Base-by-base conservation (phyloP, 2,797 vertebrate species). In the Amniataba percoides region DNA sequence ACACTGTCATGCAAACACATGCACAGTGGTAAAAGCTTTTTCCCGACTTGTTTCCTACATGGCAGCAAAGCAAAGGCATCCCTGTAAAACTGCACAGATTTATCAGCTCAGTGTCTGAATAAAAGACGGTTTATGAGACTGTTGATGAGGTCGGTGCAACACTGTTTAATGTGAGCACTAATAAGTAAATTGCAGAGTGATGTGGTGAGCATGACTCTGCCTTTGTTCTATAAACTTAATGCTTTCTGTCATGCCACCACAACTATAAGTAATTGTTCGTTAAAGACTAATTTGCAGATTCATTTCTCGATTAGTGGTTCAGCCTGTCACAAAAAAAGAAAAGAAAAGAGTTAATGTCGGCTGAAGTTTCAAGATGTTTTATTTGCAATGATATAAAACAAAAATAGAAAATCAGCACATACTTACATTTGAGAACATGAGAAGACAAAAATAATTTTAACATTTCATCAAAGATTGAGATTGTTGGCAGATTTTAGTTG, bases 131-230 rank as follows among this genome's bases (percentile, higher is more conserved):
- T 62, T 16, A 36, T 8, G 1, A 27, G 19, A 63, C 39, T 62
- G 39, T 57, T 62, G 69, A 76, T 34, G 39, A 56, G 39, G 66
- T 65, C 49, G 66, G 25, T 70, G 52, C 21, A 31, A 7, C 42
- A 5, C 46, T 65, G 66, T 75, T 71, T 21, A 36, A 70, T 69
- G 60, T 66, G 10, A 48, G 25, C 34, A 46, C 0, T 3, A 4
- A 21, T 69, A 43, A 68, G 49, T 74, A 15, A 19, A 57, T 65
- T 53, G 39, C 42, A 71, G 39, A 31, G 52, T 34, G 14, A 61
- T 63, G 27, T 36, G 21, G 18, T 55, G 31, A 40, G 9, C 6
- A 1, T 64, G 66, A 65, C 25, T n/a, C 6, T 15, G 74, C 23
- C 71, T 5, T 15, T 51, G 48, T 49, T 72, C 14, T 31, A n/a